phyloP scores from a whole-genome alignment of 1,140 invertebrate genomes.

The Drosophila ironensis region DNA sequence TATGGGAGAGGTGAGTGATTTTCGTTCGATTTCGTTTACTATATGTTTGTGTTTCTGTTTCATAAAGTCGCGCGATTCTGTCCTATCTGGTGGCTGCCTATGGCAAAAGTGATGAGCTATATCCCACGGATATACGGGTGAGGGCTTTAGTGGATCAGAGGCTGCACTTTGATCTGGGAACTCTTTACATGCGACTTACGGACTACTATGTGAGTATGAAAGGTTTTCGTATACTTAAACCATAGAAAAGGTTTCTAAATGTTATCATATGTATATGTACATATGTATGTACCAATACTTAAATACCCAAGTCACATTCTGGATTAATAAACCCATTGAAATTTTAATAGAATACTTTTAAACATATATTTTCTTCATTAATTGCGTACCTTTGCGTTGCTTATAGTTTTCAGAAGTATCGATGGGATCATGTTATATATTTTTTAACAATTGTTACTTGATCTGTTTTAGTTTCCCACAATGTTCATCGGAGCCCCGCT shows the following conservation, averaged over 20 bases:
- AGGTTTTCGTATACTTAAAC: too few species aligned
- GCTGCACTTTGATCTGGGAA: constrained; percentile 88
- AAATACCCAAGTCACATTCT: too few species aligned
- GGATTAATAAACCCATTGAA: too few species aligned
- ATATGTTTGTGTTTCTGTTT: neutral
- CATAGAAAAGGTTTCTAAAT: too few species aligned
- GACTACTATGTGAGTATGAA: constrained; percentile 83
- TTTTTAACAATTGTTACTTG: neutral
- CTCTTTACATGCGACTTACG: constrained; percentile 84
- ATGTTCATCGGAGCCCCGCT: constrained; percentile 75
- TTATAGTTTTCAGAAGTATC: too few species aligned
- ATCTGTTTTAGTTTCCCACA: constrained; percentile 82
- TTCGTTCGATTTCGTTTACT: neutral
- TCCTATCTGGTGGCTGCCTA: constrained; percentile 88
- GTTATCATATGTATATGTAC: too few species aligned
- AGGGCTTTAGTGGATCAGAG: constrained; percentile 88
- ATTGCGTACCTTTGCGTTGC: too few species aligned
- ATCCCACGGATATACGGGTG: constrained; percentile 86
- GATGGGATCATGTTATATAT: too few species aligned
- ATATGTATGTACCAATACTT: too few species aligned
- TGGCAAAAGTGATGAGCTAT: constrained; percentile 85
- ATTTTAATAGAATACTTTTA: too few species aligned
- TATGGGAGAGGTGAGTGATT: constrained; percentile 84
- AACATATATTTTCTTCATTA: too few species aligned
- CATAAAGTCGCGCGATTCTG: constrained; percentile 86